Evolutionary conservation across 2,113 vertebrate genomes (phyloP).

Genomic region (Scalopus aquaticus): DNA sequence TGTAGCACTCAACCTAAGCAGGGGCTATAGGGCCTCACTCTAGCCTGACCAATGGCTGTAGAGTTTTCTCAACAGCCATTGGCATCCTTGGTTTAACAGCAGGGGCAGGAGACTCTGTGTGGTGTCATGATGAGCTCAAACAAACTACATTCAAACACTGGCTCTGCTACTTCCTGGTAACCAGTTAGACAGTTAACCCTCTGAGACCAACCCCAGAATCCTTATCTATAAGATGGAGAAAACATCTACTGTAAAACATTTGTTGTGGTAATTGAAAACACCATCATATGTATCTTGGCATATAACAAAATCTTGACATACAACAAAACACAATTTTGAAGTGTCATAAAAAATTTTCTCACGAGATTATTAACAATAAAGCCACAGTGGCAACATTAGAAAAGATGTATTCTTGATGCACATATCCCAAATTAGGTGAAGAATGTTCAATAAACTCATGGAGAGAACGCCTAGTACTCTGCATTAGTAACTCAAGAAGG

Average conservation of each 20-base stretch:
- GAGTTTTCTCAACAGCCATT: rapidly evolving
- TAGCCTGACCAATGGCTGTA: not conserved
- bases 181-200: not conserved
- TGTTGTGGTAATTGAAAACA: not conserved
- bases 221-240: not conserved
- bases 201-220: not conserved
- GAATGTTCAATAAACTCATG: not conserved
- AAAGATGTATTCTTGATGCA: not conserved
- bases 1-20: not conserved
- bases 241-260: not conserved
- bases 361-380: not conserved
- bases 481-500: not conserved
- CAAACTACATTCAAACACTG: not conserved
- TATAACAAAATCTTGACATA: not conserved
- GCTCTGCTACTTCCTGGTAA: not conserved
- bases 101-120: not conserved
- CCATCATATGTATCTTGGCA: not conserved
- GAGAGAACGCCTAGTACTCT: not conserved
- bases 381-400: not conserved
- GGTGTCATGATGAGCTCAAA: not conserved
- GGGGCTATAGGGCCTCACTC: not conserved
- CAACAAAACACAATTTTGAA: not conserved
- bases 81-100: not conserved
- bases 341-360: not conserved
- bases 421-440: not conserved